A percentile compares a stretch with the other conserved stretches of the same genome.
phyloP scores from a whole-genome alignment of 2,113 vertebrate genomes.

The Ornithorhynchus anatinus region DNA sequence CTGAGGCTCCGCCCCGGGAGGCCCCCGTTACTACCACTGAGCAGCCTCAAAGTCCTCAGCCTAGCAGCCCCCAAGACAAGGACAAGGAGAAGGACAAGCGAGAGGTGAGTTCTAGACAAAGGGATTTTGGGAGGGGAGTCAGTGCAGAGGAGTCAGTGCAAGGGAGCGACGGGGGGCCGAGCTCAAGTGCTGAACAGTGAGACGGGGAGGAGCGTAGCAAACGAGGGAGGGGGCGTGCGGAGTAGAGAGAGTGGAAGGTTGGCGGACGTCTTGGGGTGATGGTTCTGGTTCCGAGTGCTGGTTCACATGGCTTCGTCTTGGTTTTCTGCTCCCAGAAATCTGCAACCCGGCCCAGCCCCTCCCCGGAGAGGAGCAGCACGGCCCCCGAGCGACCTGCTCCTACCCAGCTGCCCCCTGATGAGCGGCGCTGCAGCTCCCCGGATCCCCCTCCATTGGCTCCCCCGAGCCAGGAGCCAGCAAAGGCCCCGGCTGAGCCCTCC shows the following conservation, averaged over 20 bases:
- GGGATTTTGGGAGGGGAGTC: neutral
- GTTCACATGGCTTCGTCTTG: slow-evolving; percentile 27
- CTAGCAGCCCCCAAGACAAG: slow-evolving; percentile 32
- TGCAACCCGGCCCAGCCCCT: slow-evolving; percentile 51
- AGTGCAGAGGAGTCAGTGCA: no score
- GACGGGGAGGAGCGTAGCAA: neutral
- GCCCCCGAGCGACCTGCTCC: slow-evolving; percentile 56
- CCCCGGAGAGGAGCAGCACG: slow-evolving; percentile 60
- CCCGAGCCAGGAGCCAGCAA: slow-evolving; percentile 56
- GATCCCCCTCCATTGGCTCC: slow-evolving; percentile 28
- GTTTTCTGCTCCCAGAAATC: slow-evolving; percentile 53
- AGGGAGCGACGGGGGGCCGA: neutral
- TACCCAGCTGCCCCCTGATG: slow-evolving; percentile 55
- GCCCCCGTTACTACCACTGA: slow-evolving; percentile 11
- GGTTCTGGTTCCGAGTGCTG: neutral
- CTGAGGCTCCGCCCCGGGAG: slow-evolving; percentile 42
- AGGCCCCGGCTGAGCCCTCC: slow-evolving; percentile 45
- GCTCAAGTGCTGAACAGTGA: neutral
- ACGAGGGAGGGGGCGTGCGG: neutral
- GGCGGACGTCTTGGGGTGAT: no score
- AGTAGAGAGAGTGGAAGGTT: neutral
- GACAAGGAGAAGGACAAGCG: slow-evolving; percentile 46
- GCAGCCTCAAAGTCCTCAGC: slow-evolving; percentile 32
- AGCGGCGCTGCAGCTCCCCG: slow-evolving; percentile 53
- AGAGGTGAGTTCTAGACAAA: slow-evolving; percentile 42